Percentiles rank a stretch among this genome's conserved stretches.
phyloP scores from a whole-genome alignment of 2,797 vertebrate species.

The Eulemur mongoz region DNA sequence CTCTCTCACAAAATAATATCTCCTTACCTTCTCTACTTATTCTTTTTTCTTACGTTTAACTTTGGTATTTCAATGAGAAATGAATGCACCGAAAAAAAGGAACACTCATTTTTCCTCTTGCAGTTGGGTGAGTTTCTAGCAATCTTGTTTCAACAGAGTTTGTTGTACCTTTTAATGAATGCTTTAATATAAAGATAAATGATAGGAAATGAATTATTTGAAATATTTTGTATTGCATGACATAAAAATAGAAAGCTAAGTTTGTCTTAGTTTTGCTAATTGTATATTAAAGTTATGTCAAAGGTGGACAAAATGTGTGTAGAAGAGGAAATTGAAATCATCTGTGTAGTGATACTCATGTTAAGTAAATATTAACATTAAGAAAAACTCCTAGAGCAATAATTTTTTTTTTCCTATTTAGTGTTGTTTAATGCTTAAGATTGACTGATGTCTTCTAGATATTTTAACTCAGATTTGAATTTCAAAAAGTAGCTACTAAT shows the following conservation, averaged over 20 bases:
- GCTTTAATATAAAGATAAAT: not conserved
- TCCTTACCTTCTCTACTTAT: not conserved
- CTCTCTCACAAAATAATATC: not conserved
- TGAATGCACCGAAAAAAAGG: not conserved
- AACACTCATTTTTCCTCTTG: not conserved
- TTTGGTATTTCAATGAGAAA: conserved; percentile 25
- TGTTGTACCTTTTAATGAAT: conserved; percentile 13
- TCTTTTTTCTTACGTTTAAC: not conserved
- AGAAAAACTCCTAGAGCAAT: not conserved
- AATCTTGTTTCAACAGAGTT: not conserved
- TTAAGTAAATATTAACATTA: not conserved
- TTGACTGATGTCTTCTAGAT: not conserved
- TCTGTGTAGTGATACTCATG: not conserved
- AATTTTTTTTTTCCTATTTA: not conserved
- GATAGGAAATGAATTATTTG: not conserved
- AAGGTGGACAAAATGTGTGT: not conserved
- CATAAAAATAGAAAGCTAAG: conserved; percentile 23
- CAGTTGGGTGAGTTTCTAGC: not conserved
- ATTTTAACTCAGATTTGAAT: not conserved
- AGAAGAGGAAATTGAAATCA: not conserved
- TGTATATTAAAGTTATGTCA: not conserved
- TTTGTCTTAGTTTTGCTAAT: not conserved
- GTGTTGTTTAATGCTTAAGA: not conserved
- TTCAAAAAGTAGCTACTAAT: not conserved
- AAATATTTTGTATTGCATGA: not conserved